Evolutionary conservation across 2,888 invertebrate genomes (phyloP).

Genomic region (Callyntrura sp.): DNA sequence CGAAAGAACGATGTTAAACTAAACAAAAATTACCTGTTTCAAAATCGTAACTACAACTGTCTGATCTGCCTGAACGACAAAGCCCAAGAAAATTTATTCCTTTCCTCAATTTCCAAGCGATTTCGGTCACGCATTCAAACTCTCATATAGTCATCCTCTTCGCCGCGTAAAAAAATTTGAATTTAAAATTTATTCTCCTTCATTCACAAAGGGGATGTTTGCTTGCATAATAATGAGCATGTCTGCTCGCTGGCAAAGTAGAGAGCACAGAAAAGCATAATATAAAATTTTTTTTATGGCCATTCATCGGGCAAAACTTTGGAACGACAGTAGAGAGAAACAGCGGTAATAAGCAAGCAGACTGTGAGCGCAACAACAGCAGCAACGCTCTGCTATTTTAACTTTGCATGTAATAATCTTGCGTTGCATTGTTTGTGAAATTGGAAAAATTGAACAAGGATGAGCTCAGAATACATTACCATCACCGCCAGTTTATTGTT

Average conservation of each 20-base stretch:
- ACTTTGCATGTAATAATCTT: slow-evolving; percentile 16
- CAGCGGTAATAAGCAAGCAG: too few species aligned
- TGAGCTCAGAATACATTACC: slow-evolving; percentile 40
- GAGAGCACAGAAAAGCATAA: background rate
- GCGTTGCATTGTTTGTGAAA: slow-evolving; percentile 38
- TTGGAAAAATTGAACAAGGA: slow-evolving; percentile 42
- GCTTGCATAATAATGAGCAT: slow-evolving; percentile 71
- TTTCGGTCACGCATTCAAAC: slow-evolving; percentile 48
- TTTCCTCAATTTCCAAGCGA: slow-evolving; percentile 38
- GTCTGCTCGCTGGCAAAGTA: slow-evolving; percentile 25
- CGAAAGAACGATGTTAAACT: too few species aligned
- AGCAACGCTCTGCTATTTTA: background rate
- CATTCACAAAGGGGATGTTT: slow-evolving; percentile 67
- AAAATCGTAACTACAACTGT: background rate
- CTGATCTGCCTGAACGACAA: too few species aligned
- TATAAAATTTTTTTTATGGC: slow-evolving; percentile 27
- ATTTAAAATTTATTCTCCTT: slow-evolving; percentile 73
- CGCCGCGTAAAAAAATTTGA: slow-evolving; percentile 66
- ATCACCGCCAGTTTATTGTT: background rate
- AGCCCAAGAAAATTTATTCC: too few species aligned
- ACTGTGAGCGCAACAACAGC: too few species aligned
- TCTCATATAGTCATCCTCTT: slow-evolving; percentile 40
- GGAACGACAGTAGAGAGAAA: slow-evolving; percentile 29
- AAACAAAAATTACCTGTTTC: too few species aligned
- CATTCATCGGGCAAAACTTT: slow-evolving; percentile 32